phyloP scores from a whole-genome alignment of 2,797 vertebrate species.

The Pseudocheirus occidentalis region DNA sequence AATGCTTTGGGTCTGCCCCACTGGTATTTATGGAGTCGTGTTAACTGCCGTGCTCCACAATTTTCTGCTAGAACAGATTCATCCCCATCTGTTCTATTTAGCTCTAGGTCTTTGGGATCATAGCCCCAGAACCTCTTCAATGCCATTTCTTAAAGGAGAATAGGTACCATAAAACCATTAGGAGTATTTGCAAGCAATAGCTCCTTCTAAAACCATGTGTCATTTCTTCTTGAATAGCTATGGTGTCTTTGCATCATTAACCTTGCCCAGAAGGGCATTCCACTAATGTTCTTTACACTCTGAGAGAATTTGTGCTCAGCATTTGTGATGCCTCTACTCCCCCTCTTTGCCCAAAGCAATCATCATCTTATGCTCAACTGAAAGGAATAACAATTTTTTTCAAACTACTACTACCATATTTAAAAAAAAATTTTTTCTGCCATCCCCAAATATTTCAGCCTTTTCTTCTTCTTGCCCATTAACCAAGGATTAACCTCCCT shows the following conservation, averaged over 20 bases:
- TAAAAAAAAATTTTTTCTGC: constrained; percentile 21
- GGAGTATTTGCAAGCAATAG: constrained; percentile 14
- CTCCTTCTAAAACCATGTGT: constrained; percentile 42
- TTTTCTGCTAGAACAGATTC: neutral
- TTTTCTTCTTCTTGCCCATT: neutral
- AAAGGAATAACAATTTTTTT: constrained; percentile 51
- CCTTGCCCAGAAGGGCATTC: neutral
- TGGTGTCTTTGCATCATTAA: constrained; percentile 47
- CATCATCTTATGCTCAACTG: constrained; percentile 25
- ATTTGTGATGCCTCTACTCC: constrained; percentile 33
- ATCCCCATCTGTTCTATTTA: constrained; percentile 1
- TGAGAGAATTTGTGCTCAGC: constrained; percentile 55
- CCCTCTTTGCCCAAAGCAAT: constrained; percentile 32
- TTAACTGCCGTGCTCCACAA: neutral
- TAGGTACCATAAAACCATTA: neutral
- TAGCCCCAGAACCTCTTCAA: constrained; percentile 11
- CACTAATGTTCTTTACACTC: constrained; percentile 47
- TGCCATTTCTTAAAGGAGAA: constrained; percentile 4
- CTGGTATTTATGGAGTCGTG: neutral
- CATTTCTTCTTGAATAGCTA: constrained; percentile 43
- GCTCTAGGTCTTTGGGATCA: constrained; percentile 37
- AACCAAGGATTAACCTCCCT: neutral
- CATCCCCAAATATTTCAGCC: neutral
- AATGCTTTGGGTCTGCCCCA: neutral
- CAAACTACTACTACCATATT: neutral